These are phyloP conservation scores for Amia ocellicauda DNA, from an alignment of 2,113 vertebrate genomes.

Conservation along the genomic window DNA sequence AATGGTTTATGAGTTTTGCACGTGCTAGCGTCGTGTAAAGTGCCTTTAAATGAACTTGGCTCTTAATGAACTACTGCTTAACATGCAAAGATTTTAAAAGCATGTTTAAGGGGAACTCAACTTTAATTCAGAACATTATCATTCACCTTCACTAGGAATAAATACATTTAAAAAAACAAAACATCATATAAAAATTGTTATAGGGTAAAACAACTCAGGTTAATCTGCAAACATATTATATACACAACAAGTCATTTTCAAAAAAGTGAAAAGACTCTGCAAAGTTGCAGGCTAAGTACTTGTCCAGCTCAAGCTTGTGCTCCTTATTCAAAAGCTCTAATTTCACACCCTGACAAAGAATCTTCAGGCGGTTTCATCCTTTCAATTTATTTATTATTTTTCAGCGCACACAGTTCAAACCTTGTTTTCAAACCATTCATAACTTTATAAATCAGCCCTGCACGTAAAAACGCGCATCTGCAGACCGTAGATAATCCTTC, in stretches of 20 bases:
- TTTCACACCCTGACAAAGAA: constrained; percentile 96
- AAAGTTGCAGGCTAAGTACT: too few relatives aligned
- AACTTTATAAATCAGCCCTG: constrained; percentile 98
- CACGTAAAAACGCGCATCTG: constrained; percentile 80
- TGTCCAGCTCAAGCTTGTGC: constrained; percentile 45
- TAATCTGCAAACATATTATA: too few relatives aligned
- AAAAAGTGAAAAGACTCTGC: too few relatives aligned
- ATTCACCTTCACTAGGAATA: too few relatives aligned
- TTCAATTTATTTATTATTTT: constrained; percentile 94
- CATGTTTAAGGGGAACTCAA: too few relatives aligned
- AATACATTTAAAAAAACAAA: too few relatives aligned
- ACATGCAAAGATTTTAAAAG: neutral
- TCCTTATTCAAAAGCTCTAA: constrained; percentile 60
- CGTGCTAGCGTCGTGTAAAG: constrained; percentile 6
- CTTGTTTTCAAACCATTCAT: constrained; percentile 95
- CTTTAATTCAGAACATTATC: too few relatives aligned
- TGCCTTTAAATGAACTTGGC: constrained; percentile 3
- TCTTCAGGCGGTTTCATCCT: constrained; percentile 94
- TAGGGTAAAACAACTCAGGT: too few relatives aligned
- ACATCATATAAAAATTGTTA: too few relatives aligned
- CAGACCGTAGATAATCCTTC: constrained; percentile 94
- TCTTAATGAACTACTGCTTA: too few relatives aligned
- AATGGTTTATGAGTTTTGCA: constrained; percentile 15
- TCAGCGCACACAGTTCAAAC: constrained; percentile 78
- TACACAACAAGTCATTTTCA: too few relatives aligned